Evolutionary conservation across 2,113 vertebrate genomes (phyloP).

Genomic region (Cynocephalus volans): DNA sequence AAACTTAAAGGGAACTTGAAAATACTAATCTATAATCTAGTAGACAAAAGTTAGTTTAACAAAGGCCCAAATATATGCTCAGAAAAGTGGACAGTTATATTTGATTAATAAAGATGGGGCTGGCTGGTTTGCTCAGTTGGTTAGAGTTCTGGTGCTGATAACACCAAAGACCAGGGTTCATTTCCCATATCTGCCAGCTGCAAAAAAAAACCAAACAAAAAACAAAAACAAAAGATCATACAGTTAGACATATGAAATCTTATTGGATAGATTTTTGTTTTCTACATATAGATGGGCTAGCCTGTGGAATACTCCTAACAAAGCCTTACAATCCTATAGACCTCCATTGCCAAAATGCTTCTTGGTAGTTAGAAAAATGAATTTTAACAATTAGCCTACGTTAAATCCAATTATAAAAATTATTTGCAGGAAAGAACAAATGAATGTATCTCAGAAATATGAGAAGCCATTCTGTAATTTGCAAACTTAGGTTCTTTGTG

Average conservation of each 20-base stretch:
- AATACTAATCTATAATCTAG: not conserved
- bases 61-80: not conserved
- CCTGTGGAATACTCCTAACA: not conserved
- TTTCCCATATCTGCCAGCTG: no score
- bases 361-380: slow-evolving; percentile 3
- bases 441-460: not conserved
- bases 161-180: no score
- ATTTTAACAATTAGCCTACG: slow-evolving; percentile 33
- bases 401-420: slow-evolving; percentile 36
- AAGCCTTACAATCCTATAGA: not conserved
- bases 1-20: not conserved
- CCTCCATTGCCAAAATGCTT: not conserved
- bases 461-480: not conserved
- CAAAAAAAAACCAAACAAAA: no score
- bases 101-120: not conserved
- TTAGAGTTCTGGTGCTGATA: no score
- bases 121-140: no score
- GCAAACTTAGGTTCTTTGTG: not conserved
- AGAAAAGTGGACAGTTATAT: not conserved
- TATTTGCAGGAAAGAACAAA: not conserved
- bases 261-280: not conserved
- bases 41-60: slow-evolving; percentile 10
- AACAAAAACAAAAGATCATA: not conserved
- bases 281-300: not conserved
- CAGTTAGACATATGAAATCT: not conserved